phyloP scores from a whole-genome alignment of 2,113 vertebrate genomes.

The Ammospiza caudacuta region DNA sequence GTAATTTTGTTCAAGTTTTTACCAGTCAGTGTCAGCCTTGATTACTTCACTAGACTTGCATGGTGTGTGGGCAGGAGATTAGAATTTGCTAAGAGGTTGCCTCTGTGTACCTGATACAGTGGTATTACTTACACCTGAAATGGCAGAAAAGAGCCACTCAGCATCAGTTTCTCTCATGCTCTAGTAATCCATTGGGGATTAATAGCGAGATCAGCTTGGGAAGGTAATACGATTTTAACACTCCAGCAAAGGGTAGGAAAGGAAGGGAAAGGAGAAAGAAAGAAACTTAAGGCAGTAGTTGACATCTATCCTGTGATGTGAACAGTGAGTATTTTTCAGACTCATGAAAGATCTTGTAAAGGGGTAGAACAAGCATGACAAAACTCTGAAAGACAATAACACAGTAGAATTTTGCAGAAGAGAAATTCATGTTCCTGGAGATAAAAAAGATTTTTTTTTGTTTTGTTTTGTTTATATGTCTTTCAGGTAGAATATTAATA shows the following conservation, averaged over 20 bases:
- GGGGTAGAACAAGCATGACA: neutral
- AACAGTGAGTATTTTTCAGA: neutral
- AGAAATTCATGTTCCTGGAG: neutral
- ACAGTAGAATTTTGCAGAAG: neutral
- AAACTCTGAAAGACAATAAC: neutral
- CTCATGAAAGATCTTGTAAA: neutral
- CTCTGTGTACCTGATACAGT: neutral
- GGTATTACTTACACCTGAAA: neutral
- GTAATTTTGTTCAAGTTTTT: neutral
- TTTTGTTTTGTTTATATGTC: neutral
- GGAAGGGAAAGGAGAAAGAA: neutral
- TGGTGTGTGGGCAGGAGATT: neutral
- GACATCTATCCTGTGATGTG: neutral
- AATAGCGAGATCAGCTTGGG: neutral
- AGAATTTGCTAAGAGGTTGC: neutral
- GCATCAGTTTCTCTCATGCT: neutral
- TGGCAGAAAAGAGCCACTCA: neutral
- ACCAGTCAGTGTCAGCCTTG: neutral
- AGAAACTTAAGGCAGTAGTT: neutral
- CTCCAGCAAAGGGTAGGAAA: neutral
- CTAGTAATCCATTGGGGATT: neutral
- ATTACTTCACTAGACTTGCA: neutral
- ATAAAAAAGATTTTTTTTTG: neutral
- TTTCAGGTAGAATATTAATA: neutral
- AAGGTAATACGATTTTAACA: neutral